Evolutionary conservation across 2,797 vertebrate genomes (phyloP), one percentile per base, ranked within the genome.

Genomic region (Poliocrania exsul): DNA sequence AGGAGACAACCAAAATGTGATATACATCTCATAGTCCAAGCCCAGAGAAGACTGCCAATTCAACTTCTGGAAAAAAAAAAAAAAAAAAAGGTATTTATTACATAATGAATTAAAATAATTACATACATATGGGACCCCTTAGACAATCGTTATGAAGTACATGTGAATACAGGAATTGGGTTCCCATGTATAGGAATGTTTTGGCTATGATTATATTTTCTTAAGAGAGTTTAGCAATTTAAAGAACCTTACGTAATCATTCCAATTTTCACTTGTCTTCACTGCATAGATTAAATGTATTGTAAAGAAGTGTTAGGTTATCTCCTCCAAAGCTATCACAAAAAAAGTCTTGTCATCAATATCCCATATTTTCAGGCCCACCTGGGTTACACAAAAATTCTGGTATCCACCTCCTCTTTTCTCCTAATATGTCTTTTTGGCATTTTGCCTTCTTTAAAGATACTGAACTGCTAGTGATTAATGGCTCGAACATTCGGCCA

Each of bases 11-110:
- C 35, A 78, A 78, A 79, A 79, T 28, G 16, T 93, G 33, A 93
- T 54, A 51, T 65, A 21, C 24, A 79, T 73, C 6, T 77, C 50
- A 77, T 28, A 90, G n/a, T 38, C 64, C 62, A 70, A 66, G 51
- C 50, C 67, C 84, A 96, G 69, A 94, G 67, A 93, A 92, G 74
- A 61, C 54, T 94, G 78, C 87, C 46, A 95, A 88, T 70, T 90
- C 57, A 86, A 82, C 25, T 93, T 95, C 71, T 61, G 81, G 58
- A 95, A 93, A 96, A 51, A 29, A 51, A 51, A 50, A 50, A 16
- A 13, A 24, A 47, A 25, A 13, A 38, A 13, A 38, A 6, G 38
- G 6, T 56, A 69, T 93, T 84, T 67, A 92, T 93, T 90, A 50
- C 42, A 82, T 85, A 57, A 13, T 46, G 31, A 74, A 42, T 61